A percentile compares a stretch with the other conserved stretches of the same genome.
phyloP scores from a whole-genome alignment of 2,113 vertebrate genomes.

The Forbesichthys papilliferus region DNA sequence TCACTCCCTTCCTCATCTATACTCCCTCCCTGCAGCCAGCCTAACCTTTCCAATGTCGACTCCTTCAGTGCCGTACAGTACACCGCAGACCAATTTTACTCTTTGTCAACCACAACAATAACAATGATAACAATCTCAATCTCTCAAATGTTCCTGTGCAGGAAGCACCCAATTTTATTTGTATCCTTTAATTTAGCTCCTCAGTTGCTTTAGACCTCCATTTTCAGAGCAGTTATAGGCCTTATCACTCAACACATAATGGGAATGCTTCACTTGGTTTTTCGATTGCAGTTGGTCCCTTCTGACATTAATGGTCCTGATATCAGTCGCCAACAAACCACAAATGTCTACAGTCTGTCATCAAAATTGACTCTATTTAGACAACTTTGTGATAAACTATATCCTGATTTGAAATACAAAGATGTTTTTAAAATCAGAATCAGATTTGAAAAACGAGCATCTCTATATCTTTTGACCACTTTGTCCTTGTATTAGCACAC shows the following conservation, averaged over 20 bases:
- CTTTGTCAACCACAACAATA: slow-evolving; percentile 49
- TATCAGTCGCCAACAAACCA: background rate
- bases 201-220: slow-evolving; percentile 50
- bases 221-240: slow-evolving; percentile 1
- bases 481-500: too few relatives aligned
- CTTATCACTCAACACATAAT: slow-evolving; percentile 36
- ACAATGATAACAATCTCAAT: slow-evolving; percentile 60
- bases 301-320: slow-evolving; percentile 37
- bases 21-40: background rate
- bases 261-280: slow-evolving; percentile 32
- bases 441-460: too few relatives aligned
- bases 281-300: slow-evolving; percentile 14
- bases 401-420: too few relatives aligned
- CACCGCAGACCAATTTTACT: slow-evolving; percentile 32
- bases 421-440: too few relatives aligned
- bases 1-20: background rate
- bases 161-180: slow-evolving; percentile 60
- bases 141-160: slow-evolving; percentile 49
- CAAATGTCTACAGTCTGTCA: background rate
- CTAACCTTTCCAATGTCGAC: slow-evolving; percentile 64
- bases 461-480: too few relatives aligned
- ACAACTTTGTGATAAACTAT: background rate
- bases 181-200: slow-evolving; percentile 60
- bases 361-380: background rate
- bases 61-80: slow-evolving; percentile 39